phyloP scores from a whole-genome alignment of 2,113 vertebrate species.

The Pipra filicauda region DNA sequence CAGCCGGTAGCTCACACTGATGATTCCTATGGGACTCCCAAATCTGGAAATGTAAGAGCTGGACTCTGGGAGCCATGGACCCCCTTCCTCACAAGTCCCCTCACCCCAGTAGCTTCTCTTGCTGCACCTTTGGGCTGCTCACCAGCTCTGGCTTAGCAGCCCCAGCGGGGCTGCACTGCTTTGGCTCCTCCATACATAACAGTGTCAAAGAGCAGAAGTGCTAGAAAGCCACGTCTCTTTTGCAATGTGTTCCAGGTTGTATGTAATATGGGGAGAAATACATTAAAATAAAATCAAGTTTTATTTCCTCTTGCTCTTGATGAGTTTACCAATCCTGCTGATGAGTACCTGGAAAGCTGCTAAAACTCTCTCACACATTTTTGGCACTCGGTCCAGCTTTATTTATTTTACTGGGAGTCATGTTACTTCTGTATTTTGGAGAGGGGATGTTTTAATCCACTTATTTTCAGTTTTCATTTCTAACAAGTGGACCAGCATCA shows the following conservation, averaged over 20 bases:
- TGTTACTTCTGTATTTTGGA: rapidly evolving
- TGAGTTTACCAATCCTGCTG: neutral
- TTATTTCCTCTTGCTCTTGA: neutral
- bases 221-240: neutral
- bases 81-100: neutral
- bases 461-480: neutral
- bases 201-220: neutral
- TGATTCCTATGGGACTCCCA: neutral
- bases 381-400: neutral
- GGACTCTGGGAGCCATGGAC: neutral
- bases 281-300: neutral
- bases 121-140: neutral
- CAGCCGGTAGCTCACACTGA: neutral
- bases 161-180: rapidly evolving
- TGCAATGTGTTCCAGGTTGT: neutral
- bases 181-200: rapidly evolving
- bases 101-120: rapidly evolving
- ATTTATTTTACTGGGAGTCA: neutral
- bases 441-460: neutral
- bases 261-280: neutral
- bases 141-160: neutral
- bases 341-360: neutral
- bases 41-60: neutral
- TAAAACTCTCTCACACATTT: neutral
- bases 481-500: neutral